Evolutionary conservation across 2,797 vertebrate genomes (phyloP).

Genomic region (Capromys pilorides): DNA sequence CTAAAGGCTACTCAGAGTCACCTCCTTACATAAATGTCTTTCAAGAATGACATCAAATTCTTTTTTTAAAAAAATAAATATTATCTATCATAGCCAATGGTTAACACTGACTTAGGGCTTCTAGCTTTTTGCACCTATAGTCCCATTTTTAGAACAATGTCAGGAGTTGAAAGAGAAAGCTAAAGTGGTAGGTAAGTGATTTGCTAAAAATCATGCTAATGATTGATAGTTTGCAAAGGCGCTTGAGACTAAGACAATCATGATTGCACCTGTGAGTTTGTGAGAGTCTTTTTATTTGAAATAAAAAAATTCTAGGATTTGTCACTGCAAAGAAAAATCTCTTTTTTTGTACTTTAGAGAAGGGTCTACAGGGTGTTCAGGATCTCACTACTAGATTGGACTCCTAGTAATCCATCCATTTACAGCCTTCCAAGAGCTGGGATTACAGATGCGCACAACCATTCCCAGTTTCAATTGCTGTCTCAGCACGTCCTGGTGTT

Average conservation of each 20-base stretch:
- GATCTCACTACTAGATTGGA: too few species aligned
- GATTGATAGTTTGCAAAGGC: background rate
- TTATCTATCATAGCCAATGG: background rate
- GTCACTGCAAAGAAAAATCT: too few species aligned
- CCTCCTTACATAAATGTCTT: slow-evolving; percentile 41
- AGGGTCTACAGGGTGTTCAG: too few species aligned
- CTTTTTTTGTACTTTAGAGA: too few species aligned
- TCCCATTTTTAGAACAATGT: background rate
- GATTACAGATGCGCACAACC: too few species aligned
- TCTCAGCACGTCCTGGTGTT: too few species aligned
- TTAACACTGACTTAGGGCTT: background rate
- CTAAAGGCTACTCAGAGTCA: slow-evolving; percentile 18
- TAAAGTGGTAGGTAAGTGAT: background rate
- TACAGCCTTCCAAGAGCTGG: too few species aligned
- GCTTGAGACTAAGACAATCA: background rate
- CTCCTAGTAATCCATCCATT: too few species aligned
- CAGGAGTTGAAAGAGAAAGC: background rate
- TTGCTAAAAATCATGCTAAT: background rate
- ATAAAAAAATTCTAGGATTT: background rate
- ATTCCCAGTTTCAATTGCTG: too few species aligned
- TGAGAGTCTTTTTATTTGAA: background rate
- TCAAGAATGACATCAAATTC: too few species aligned
- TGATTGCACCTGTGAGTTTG: background rate
- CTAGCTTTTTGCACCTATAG: background rate
- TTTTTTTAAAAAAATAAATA: too few species aligned